These are phyloP conservation scores for Odontamblyopus lacepedii DNA, from an alignment of 2,797 vertebrate species.

Conservation along the genomic window DNA sequence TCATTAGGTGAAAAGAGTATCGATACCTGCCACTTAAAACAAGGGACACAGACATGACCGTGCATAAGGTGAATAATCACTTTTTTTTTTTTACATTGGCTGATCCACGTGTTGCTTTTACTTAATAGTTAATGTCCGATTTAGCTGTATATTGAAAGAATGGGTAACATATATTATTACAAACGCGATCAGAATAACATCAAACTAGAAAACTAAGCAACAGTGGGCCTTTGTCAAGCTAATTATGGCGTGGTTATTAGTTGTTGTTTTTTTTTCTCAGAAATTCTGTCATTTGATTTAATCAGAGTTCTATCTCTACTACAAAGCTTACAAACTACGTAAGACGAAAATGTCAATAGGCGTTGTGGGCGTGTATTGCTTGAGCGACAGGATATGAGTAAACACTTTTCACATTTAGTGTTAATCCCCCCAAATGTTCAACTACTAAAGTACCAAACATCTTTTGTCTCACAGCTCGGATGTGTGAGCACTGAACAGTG, in stretches of 20 bases:
- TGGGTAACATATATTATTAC: neutral
- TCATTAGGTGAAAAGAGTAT: constrained; percentile 45
- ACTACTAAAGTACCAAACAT: neutral
- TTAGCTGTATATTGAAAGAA: neutral
- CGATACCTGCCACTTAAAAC: constrained; percentile 45
- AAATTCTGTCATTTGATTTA: neutral
- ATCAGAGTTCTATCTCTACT: neutral
- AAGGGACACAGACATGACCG: neutral
- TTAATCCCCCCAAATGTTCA: neutral
- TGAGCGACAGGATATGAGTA: neutral
- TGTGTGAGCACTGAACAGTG: constrained; percentile 11
- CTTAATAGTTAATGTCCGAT: neutral
- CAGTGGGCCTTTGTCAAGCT: too few relatives aligned
- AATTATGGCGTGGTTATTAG: neutral
- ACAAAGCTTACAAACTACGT: neutral
- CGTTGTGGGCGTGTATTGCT: neutral
- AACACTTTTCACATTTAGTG: neutral
- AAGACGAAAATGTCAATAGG: neutral
- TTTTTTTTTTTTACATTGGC: constrained; percentile 4
- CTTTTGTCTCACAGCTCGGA: constrained; percentile 26
- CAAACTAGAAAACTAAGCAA: neutral
- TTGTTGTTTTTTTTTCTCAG: neutral
- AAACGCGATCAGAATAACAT: neutral
- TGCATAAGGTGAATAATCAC: neutral
- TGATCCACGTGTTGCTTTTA: constrained; percentile 10